These are phyloP conservation scores for Pterostichus niger DNA, from an alignment of 2,888 invertebrate species.

Conservation along the genomic window DNA sequence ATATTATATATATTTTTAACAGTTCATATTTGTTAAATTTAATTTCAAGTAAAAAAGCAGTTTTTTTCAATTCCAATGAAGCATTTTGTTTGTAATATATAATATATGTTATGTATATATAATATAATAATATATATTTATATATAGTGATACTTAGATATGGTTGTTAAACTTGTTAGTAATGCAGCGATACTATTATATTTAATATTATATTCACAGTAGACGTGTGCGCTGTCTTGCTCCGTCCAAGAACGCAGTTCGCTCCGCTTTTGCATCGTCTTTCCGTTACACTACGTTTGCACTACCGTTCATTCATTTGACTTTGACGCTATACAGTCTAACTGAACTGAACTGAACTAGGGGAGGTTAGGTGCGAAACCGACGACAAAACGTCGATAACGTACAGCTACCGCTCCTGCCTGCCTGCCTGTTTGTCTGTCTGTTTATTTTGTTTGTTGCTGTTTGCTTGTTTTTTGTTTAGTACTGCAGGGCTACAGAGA, in stretches of 20 bases:
- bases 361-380: slow-evolving; percentile 6
- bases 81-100: slow-evolving; percentile 72
- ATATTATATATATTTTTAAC: slow-evolving; percentile 69
- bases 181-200: slow-evolving; percentile 61
- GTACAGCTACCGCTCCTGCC: slow-evolving; percentile 49
- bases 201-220: slow-evolving; percentile 62
- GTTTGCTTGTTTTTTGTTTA: not conserved
- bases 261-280: not conserved
- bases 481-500: slow-evolving; percentile 44
- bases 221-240: slow-evolving; percentile 61
- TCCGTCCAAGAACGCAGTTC: slow-evolving; percentile 27
- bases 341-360: slow-evolving; percentile 53
- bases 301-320: slow-evolving; percentile 26
- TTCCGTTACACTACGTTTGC: slow-evolving; percentile 11
- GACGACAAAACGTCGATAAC: slow-evolving; percentile 2
- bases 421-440: too few species aligned
- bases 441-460: not conserved
- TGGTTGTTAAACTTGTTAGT: slow-evolving; percentile 66
- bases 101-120: slow-evolving; percentile 64
- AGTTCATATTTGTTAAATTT: slow-evolving; percentile 71
- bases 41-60: slow-evolving; percentile 77
- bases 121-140: slow-evolving; percentile 68
- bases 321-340: slow-evolving; percentile 2
- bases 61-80: slow-evolving; percentile 78
- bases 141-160: slow-evolving; percentile 67